These are phyloP conservation scores for Orcinus orca DNA, from an alignment of 2,113 vertebrate species.

Conservation along the genomic window DNA sequence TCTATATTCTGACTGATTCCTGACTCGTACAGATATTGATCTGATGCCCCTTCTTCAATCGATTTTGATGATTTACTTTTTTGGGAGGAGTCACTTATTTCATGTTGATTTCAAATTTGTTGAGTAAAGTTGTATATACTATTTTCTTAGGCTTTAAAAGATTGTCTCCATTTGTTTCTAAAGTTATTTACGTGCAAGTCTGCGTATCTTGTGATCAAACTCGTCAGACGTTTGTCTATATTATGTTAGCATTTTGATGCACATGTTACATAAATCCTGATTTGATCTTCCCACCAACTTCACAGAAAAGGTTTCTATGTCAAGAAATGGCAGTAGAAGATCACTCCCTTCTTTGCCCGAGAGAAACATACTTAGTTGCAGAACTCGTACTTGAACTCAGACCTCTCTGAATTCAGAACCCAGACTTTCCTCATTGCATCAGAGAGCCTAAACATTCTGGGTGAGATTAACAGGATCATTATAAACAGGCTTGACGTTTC, in stretches of 20 bases:
- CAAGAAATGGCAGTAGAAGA: not conserved
- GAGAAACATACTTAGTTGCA: not conserved
- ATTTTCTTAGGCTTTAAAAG: not conserved
- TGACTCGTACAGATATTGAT: not conserved
- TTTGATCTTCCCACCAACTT: constrained; percentile 5
- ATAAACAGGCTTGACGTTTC: constrained; percentile 52
- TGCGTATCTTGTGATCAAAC: not conserved
- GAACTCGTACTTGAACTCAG: not conserved
- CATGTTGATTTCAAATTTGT: not conserved
- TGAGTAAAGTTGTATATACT: not conserved
- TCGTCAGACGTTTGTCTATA: constrained; percentile 29
- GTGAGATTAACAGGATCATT: constrained; percentile 18
- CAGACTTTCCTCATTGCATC: not conserved
- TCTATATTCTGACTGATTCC: not conserved
- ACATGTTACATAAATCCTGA: constrained; percentile 21
- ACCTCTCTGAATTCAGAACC: not conserved
- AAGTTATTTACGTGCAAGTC: not conserved
- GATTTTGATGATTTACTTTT: not conserved
- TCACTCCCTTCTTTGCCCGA: not conserved
- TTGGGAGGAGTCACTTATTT: not conserved
- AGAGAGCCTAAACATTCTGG: not conserved
- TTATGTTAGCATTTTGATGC: constrained; percentile 10
- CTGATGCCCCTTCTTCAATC: not conserved
- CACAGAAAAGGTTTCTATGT: not conserved
- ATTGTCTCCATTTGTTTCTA: not conserved